Conservation (phyloP, 64 coral and sea anemone genomes). For the Catalaphyllia jardinei region DNA sequence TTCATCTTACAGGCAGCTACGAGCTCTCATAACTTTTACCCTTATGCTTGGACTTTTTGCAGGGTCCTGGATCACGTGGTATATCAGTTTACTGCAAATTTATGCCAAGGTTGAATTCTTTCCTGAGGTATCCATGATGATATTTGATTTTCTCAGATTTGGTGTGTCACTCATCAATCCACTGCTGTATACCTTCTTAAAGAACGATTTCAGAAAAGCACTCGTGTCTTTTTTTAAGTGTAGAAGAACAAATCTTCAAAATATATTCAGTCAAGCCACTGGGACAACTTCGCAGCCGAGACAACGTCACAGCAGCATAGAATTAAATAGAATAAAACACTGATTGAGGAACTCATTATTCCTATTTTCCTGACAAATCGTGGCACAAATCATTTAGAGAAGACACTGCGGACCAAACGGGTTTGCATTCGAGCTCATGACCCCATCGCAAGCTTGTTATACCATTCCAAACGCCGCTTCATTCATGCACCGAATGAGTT, state of each 20-base stretch:
- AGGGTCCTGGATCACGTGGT: slow-evolving; percentile 76
- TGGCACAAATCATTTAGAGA: too few species aligned
- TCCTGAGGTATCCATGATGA: background rate
- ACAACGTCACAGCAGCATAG: background rate
- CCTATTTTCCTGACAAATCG: too few species aligned
- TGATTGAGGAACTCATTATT: too few species aligned
- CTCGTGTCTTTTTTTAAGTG: slow-evolving; percentile 40
- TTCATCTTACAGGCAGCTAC: slow-evolving; percentile 55
- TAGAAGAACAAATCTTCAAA: background rate
- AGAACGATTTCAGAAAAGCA: slow-evolving; percentile 66
- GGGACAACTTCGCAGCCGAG: background rate
- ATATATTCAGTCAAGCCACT: background rate
- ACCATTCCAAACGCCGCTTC: too few species aligned
- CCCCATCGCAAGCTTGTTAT: too few species aligned
- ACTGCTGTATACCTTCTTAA: slow-evolving; percentile 67
- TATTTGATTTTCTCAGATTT: slow-evolving; percentile 73
- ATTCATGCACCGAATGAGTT: too few species aligned
- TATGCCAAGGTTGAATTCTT: slow-evolving; percentile 39
- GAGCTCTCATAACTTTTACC: slow-evolving; percentile 62
- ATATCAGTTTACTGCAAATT: slow-evolving; percentile 57
- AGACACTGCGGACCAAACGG: too few species aligned
- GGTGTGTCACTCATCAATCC: slow-evolving; percentile 71
- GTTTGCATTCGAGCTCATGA: too few species aligned
- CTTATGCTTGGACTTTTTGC: slow-evolving; percentile 69
- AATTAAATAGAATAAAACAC: too few species aligned